Base-by-base conservation (phyloP, 2,797 vertebrate species). In the Sebastes melanostomus region DNA sequence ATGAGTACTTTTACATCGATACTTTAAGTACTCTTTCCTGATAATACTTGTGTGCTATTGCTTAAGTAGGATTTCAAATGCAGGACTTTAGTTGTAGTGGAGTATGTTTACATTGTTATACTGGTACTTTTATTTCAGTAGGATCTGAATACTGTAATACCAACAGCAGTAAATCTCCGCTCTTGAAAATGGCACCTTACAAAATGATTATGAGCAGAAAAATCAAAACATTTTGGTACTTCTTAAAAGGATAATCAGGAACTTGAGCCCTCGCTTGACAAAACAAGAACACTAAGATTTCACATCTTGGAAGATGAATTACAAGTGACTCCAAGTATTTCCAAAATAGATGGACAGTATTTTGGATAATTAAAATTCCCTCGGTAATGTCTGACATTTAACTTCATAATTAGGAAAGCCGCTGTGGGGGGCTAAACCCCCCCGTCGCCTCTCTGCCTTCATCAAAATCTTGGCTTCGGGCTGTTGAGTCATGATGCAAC, bases 401-500 rank as follows among this genome's bases (percentile, higher is more conserved):
- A 69, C 80, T 55, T 78, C 30, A 70, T 88, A 85, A 91, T 89
- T 78, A 90, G 75, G 58, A 76, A 59, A 61, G 29, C 8, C 52
- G 1, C 85, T 50, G 65, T 63, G 58, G 85, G 86, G 81, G 29
- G 61, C 4, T 20, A 13, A 13, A 34, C 56, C 46, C 24, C 38
- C 27, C 38, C 24, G 54, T 34, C 36, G 32, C 25, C 59, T 60
- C 30, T 16, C 68, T 25, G 25, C 61, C 80, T 25, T 70, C 66
- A 73, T 78, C 85, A 86, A 34, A 71, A 50, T 38, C 56, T 36
- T 67, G 66, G 75, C 82, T 68, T 16, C 1, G 5, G 77, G 80
- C 67, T 78, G 74, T 72, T 81, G 55, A 77, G 77, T 89, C 85
- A 87, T 78, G 87, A 89, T 80, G 78, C 72, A 89, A 83, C 78